Evolutionary conservation across 2,888 invertebrate genomes (phyloP).

Genomic region (Agrilus mali): DNA sequence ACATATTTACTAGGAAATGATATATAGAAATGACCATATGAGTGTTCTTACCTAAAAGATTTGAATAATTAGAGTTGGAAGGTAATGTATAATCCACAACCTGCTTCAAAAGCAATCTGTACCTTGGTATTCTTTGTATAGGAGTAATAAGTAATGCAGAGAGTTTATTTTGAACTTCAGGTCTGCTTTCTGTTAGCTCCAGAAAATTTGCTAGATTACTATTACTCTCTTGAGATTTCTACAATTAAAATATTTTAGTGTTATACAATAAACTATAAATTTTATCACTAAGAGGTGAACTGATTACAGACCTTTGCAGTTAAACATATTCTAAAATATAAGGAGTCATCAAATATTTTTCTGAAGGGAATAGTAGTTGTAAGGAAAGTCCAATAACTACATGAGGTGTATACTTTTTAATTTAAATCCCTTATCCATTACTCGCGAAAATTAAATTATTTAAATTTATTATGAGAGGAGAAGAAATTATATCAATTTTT

Average conservation of each 20-base stretch:
- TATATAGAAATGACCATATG: slow-evolving; percentile 4
- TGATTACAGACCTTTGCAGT: too few relatives aligned
- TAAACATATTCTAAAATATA: too few relatives aligned
- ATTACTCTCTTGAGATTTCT: slow-evolving; percentile 41
- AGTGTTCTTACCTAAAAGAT: slow-evolving; percentile 35
- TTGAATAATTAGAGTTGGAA: slow-evolving; percentile 42
- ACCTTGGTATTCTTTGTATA: slow-evolving; percentile 66
- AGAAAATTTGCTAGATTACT: slow-evolving; percentile 44
- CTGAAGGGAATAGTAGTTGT: too few relatives aligned
- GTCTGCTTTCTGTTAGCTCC: slow-evolving; percentile 49
- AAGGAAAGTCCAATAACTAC: too few relatives aligned
- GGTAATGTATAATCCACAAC: slow-evolving; percentile 47
- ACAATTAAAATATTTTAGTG: slow-evolving; percentile 1
- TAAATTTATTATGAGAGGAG: too few relatives aligned
- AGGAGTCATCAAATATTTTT: too few relatives aligned
- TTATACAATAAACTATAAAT: too few relatives aligned
- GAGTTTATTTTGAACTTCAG: slow-evolving; percentile 57
- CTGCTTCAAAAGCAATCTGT: slow-evolving; percentile 58
- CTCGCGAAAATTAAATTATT: too few relatives aligned
- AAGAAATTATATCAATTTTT: too few relatives aligned
- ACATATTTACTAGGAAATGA: background rate
- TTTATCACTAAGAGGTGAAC: too few relatives aligned
- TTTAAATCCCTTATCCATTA: too few relatives aligned
- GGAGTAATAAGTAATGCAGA: slow-evolving; percentile 63
- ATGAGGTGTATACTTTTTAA: too few relatives aligned